These are phyloP conservation scores for Drosophila phalerata DNA, from an alignment of 2,888 invertebrate genomes.

Conservation along the genomic window DNA sequence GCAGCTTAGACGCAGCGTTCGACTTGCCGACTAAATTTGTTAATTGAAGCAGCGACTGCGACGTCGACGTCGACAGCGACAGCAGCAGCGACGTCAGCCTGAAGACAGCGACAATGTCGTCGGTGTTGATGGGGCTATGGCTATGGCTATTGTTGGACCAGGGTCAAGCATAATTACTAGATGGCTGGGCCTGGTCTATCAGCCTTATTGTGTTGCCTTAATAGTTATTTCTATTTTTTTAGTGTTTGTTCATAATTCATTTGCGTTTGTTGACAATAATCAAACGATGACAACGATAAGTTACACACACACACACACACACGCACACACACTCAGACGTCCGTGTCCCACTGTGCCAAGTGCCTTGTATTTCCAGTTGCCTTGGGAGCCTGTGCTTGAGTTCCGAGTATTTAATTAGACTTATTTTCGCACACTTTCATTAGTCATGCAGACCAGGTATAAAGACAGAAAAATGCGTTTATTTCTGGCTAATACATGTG, in stretches of 20 bases:
- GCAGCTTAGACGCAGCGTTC: slow-evolving; percentile 59
- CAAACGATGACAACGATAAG: slow-evolving; percentile 52
- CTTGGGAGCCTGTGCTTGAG: slow-evolving; percentile 22
- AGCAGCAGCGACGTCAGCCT: slow-evolving; percentile 39
- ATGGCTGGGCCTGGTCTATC: slow-evolving; percentile 31
- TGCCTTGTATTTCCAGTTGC: slow-evolving; percentile 4
- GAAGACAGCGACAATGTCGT: slow-evolving; percentile 63
- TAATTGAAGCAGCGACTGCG: slow-evolving; percentile 58
- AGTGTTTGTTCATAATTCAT: slow-evolving; percentile 75
- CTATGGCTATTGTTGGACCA: slow-evolving; percentile 75
- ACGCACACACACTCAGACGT: slow-evolving; percentile 7
- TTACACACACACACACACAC: slow-evolving; percentile 7
- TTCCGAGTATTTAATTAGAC: slow-evolving; percentile 45
- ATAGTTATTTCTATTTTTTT: slow-evolving; percentile 75
- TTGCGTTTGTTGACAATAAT: slow-evolving; percentile 65
- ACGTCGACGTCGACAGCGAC: slow-evolving; percentile 20
- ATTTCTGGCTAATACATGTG: slow-evolving; percentile 42
- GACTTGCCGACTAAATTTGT: slow-evolving; percentile 59
- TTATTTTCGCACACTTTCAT: slow-evolving; percentile 52
- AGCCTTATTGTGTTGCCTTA: slow-evolving; percentile 38
- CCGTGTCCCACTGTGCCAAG: slow-evolving; percentile 6
- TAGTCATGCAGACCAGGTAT: slow-evolving; percentile 70
- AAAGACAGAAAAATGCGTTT: slow-evolving; percentile 35
- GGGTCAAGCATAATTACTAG: slow-evolving; percentile 81
- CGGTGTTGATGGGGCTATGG: slow-evolving; percentile 34